A percentile compares a stretch with the other conserved stretches of the same genome.
Conservation (phyloP, 2,888 invertebrate genomes). For the Rhaphigaster nebulosa region DNA sequence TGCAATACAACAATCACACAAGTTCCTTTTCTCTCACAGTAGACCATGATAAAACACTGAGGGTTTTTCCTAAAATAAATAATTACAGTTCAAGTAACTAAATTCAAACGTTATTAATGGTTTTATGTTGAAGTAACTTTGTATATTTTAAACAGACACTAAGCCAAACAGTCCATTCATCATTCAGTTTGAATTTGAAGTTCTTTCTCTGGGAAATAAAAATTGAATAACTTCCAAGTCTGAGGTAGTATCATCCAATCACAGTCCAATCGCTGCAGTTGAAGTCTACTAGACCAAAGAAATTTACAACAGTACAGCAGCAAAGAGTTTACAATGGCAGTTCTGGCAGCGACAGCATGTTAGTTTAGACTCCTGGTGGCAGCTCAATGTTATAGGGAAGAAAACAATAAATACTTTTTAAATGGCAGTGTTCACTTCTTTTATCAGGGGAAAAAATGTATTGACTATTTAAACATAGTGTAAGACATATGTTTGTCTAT, state of each 20-base stretch:
- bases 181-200: not conserved
- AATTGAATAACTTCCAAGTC: not conserved
- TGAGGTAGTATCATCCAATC: not conserved
- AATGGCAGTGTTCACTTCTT: not conserved
- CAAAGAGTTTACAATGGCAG: not conserved
- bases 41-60: too few species aligned
- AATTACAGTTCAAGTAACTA: not conserved
- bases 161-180: not conserved
- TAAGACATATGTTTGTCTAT: not conserved
- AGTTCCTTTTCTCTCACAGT: too few species aligned
- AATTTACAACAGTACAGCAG: not conserved
- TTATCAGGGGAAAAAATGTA: not conserved
- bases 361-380: not conserved
- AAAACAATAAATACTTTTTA: not conserved
- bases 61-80: not conserved
- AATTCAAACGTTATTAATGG: not conserved
- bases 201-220: not conserved
- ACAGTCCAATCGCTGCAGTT: not conserved
- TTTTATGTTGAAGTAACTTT: not conserved
- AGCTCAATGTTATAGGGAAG: not conserved
- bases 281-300: not conserved
- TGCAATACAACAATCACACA: too few species aligned
- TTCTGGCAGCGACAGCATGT: not conserved
- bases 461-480: not conserved
- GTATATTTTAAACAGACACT: not conserved